phyloP scores from a whole-genome alignment of 2,888 invertebrate genomes.

The Pachydiplax longipennis region DNA sequence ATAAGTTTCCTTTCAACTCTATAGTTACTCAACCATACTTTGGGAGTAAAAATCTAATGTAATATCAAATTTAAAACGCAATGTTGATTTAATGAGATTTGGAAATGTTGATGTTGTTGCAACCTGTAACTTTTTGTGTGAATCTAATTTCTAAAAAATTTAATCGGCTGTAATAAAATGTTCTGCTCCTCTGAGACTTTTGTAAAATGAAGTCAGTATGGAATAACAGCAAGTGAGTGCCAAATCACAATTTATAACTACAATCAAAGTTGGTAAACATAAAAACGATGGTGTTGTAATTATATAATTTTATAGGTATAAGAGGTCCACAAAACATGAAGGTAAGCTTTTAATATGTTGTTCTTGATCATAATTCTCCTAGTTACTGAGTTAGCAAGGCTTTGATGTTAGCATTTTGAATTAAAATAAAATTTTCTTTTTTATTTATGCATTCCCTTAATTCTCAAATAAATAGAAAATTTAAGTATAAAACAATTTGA shows the following conservation, averaged over 20 bases:
- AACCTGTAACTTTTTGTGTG: too few relatives aligned
- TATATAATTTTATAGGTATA: neutral
- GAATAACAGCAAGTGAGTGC: too few relatives aligned
- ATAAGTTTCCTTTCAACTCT: too few relatives aligned
- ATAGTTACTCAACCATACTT: too few relatives aligned
- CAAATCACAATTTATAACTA: neutral
- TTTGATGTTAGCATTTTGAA: neutral
- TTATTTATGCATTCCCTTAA: neutral
- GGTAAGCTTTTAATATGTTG: neutral
- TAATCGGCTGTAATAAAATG: too few relatives aligned
- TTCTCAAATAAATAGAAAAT: neutral
- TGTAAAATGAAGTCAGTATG: too few relatives aligned
- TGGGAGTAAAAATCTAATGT: too few relatives aligned
- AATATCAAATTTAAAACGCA: too few relatives aligned
- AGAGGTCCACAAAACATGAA: neutral
- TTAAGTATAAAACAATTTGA: neutral
- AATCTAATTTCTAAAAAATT: too few relatives aligned
- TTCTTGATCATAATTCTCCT: neutral
- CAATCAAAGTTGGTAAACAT: neutral
- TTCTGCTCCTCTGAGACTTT: too few relatives aligned
- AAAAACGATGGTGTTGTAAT: neutral
- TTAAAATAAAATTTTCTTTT: neutral
- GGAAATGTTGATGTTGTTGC: too few relatives aligned
- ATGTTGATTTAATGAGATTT: too few relatives aligned
- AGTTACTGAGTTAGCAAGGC: conserved; percentile 23